These are phyloP conservation scores for Pasiphila rectangulata DNA, from an alignment of 2,888 invertebrate species.

Conservation along the genomic window DNA sequence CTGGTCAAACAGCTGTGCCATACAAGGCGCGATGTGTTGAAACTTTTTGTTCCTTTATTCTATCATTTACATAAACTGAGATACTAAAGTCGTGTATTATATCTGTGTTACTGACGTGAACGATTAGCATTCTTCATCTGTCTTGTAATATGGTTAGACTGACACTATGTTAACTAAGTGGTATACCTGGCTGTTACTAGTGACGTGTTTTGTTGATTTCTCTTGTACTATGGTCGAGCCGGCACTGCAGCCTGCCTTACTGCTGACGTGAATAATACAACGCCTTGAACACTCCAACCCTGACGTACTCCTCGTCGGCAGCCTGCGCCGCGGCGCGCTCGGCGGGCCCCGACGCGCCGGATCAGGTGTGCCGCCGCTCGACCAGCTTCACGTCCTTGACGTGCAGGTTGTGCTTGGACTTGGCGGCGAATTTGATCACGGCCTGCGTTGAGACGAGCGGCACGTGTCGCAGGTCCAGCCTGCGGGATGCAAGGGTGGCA, in stretches of 20 bases:
- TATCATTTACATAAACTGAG: too few relatives aligned
- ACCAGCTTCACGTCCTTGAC: conserved; percentile 90
- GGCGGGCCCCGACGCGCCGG: conserved; percentile 30
- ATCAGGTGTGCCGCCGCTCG: conserved; percentile 80
- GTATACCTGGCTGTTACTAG: too few relatives aligned
- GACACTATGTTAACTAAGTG: too few relatives aligned
- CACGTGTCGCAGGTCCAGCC: conserved; percentile 89
- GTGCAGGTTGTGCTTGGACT: conserved; percentile 88
- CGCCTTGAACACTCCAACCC: background rate
- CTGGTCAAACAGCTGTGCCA: too few relatives aligned
- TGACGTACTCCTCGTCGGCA: background rate
- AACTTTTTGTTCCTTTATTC: too few relatives aligned
- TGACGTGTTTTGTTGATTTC: too few relatives aligned
- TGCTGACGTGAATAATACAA: background rate
- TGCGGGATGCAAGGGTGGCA: conserved; percentile 38
- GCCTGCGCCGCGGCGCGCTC: background rate
- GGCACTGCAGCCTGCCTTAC: too few relatives aligned
- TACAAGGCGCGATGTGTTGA: too few relatives aligned
- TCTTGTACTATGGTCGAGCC: background rate
- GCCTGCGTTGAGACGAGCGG: conserved; percentile 90
- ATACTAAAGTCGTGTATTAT: too few relatives aligned
- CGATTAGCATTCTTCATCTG: too few relatives aligned
- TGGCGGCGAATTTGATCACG: conserved; percentile 90
- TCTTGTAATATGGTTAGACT: too few relatives aligned
- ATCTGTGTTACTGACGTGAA: too few relatives aligned